phyloP scores from a whole-genome alignment of 2,797 vertebrate genomes.

The Yasuhikotakia modesta region DNA sequence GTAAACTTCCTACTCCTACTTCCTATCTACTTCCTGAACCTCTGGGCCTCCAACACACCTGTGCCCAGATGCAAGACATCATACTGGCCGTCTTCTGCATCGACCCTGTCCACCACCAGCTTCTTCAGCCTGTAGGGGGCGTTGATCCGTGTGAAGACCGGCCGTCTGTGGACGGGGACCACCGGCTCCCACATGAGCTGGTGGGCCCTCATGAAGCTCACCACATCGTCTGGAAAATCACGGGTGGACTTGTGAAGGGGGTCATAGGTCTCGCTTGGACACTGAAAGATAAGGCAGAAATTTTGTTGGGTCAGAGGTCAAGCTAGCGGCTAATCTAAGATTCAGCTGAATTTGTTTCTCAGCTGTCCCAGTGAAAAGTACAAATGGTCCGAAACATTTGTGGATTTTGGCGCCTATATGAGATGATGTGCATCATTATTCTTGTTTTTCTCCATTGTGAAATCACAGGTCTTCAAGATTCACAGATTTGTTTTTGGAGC shows the following conservation, averaged over 20 bases:
- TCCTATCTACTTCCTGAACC: too few relatives aligned
- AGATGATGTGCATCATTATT: slow-evolving; percentile 2
- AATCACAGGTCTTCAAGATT: neutral
- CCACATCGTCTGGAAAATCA: slow-evolving; percentile 84
- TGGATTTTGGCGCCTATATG: neutral
- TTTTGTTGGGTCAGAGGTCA: neutral
- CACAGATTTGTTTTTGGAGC: neutral
- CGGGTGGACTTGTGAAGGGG: slow-evolving; percentile 81
- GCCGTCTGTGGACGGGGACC: slow-evolving; percentile 74
- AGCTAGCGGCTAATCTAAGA: neutral
- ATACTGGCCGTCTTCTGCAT: slow-evolving; percentile 73
- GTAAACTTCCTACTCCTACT: too few relatives aligned
- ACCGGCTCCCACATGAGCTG: slow-evolving; percentile 89
- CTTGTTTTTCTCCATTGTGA: neutral
- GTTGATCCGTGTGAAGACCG: slow-evolving; percentile 74
- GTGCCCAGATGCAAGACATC: slow-evolving; percentile 84
- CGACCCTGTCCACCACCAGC: slow-evolving; percentile 83
- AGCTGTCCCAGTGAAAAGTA: neutral
- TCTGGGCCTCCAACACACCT: slow-evolving; percentile 70
- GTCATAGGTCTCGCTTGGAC: slow-evolving; percentile 87
- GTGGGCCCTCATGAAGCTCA: slow-evolving; percentile 86
- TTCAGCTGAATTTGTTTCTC: neutral
- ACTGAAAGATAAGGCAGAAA: slow-evolving; percentile 67
- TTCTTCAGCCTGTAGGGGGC: slow-evolving; percentile 71
- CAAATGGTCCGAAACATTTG: slow-evolving; percentile 9